Conservation (phyloP, 2,797 vertebrate genomes). For the Coilia nasus region DNA sequence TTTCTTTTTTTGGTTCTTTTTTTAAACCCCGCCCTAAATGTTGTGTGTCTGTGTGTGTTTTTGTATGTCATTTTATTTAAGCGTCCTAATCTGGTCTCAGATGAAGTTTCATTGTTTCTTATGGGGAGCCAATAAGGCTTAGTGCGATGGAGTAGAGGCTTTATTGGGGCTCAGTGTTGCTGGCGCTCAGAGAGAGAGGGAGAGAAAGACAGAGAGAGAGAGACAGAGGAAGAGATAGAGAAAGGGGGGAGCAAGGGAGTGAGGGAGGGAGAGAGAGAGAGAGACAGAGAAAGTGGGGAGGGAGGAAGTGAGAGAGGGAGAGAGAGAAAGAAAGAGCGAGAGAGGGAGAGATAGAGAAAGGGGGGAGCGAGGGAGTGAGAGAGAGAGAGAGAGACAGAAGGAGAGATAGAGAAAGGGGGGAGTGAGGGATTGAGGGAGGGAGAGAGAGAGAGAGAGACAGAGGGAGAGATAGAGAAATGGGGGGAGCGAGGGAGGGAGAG, state of each 20-base stretch:
- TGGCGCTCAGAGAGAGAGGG: constrained; percentile 39
- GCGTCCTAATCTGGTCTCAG: constrained; percentile 83
- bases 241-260: constrained; percentile 22
- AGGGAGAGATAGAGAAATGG: constrained; percentile 51
- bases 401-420: constrained; percentile 67
- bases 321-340: constrained; percentile 47
- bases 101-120: constrained; percentile 88
- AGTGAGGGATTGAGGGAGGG: not conserved
- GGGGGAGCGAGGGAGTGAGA: not conserved
- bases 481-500: too few species aligned
- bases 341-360: constrained; percentile 70
- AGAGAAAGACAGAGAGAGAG: not conserved
- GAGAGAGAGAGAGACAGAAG: constrained; percentile 51
- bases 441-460: not conserved
- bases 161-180: constrained; percentile 73
- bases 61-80: constrained; percentile 46
- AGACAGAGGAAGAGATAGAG: constrained; percentile 68
- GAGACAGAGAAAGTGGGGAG: constrained; percentile 62
- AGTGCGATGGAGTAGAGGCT: constrained; percentile 74
- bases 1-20: constrained; percentile 46
- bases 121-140: constrained; percentile 82
- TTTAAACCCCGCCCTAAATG: not conserved
- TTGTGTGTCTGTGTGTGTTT: not conserved
- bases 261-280: constrained; percentile 58
- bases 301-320: constrained; percentile 48